These are phyloP conservation scores for Sebastes jordani DNA, from an alignment of 2,797 vertebrate species.

Conservation along the genomic window DNA sequence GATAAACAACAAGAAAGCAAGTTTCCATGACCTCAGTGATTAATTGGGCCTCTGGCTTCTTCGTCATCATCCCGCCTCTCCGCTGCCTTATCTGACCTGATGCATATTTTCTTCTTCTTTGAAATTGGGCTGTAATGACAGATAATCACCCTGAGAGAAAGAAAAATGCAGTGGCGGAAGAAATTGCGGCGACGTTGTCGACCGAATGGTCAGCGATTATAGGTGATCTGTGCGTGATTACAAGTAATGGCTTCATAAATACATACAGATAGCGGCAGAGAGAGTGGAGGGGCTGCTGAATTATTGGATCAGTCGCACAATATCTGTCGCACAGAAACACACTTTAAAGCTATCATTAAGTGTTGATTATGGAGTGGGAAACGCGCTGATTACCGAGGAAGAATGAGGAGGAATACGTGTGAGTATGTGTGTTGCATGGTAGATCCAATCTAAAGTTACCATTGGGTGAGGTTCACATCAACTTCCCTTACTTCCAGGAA, in stretches of 20 bases:
- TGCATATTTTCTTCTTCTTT: slow-evolving; percentile 22
- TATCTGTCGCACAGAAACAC: slow-evolving; percentile 6
- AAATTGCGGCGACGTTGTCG: slow-evolving; percentile 22
- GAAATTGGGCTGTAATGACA: slow-evolving; percentile 49
- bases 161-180: slow-evolving; percentile 23
- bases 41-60: slow-evolving; percentile 23
- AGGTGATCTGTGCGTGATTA: slow-evolving; percentile 55
- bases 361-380: slow-evolving; percentile 38
- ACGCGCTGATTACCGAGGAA: slow-evolving; percentile 26
- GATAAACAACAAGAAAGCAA: slow-evolving; percentile 31
- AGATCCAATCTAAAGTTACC: slow-evolving; percentile 22
- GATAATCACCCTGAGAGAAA: slow-evolving; percentile 45
- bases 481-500: slow-evolving; percentile 21
- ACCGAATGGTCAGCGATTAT: slow-evolving; percentile 36
- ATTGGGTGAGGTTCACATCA: slow-evolving; percentile 27
- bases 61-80: background rate
- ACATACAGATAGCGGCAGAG: slow-evolving; percentile 3
- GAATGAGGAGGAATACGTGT: slow-evolving; percentile 1
- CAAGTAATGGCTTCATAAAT: slow-evolving; percentile 44
- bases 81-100: background rate
- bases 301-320: slow-evolving; percentile 17
- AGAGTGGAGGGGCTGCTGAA: background rate
- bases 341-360: slow-evolving; percentile 28
- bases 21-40: slow-evolving; percentile 43
- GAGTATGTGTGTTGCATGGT: background rate